phyloP scores from a whole-genome alignment of 2,888 invertebrate species.

The Amaurobius ferox region DNA sequence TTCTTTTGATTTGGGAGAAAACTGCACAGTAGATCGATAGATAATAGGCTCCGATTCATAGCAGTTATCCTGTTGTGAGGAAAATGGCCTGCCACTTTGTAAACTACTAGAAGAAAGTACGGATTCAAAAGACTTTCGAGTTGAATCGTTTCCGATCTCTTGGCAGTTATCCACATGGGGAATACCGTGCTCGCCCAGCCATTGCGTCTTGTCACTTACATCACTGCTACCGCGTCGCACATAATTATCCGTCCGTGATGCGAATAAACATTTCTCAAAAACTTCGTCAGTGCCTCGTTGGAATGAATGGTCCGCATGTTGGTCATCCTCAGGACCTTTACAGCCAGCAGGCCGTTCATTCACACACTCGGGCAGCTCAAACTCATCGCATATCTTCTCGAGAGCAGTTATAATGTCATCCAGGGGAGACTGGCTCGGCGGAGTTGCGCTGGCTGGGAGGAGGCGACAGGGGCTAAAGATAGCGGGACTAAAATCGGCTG shows the following conservation, averaged over 20 bases:
- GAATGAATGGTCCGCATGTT: not conserved
- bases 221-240: not conserved
- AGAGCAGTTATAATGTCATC: conserved; percentile 71
- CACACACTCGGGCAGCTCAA: conserved; percentile 36
- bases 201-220: conserved; percentile 26
- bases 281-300: conserved; percentile 40
- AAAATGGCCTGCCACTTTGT: not conserved
- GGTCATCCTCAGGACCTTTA: not conserved
- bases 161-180: conserved; percentile 16
- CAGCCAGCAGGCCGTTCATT: not conserved
- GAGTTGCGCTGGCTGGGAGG: conserved; percentile 20
- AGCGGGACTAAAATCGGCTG: conserved; percentile 47
- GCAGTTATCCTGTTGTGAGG: not conserved
- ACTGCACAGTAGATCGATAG: conserved; percentile 39
- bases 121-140: conserved; percentile 3
- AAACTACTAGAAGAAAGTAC: not conserved
- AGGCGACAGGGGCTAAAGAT: conserved; percentile 53
- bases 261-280: conserved; percentile 9
- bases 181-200: conserved; percentile 24
- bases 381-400: conserved; percentile 69
- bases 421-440: conserved; percentile 47
- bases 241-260: not conserved
- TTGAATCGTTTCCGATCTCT: conserved; percentile 10
- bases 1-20: conserved; percentile 32
- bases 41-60: conserved; percentile 23